A percentile compares a stretch with the other conserved stretches of the same genome.
phyloP scores from a whole-genome alignment of 2,113 vertebrate genomes.

The Limnothrissa miodon region DNA sequence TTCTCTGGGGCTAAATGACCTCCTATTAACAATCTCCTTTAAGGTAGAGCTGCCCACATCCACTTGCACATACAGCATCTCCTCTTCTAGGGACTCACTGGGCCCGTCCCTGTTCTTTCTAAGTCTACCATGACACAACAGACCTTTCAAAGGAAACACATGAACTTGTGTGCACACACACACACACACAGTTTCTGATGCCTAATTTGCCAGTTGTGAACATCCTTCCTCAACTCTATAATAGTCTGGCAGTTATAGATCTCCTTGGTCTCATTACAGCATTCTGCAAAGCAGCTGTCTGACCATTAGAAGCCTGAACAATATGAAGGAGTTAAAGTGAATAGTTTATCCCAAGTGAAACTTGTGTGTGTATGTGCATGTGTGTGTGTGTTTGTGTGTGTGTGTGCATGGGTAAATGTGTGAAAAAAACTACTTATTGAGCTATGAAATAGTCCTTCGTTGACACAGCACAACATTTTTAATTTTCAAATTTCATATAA shows the following conservation, averaged over 20 bases:
- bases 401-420: neutral
- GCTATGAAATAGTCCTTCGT: neutral
- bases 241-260: neutral
- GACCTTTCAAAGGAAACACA: slow-evolving; percentile 8
- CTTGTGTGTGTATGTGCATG: too few species aligned
- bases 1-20: slow-evolving; percentile 54
- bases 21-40: slow-evolving; percentile 58
- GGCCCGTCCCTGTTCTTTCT: neutral
- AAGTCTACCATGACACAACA: neutral
- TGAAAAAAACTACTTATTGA: neutral
- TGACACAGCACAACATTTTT: neutral
- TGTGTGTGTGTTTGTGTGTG: too few species aligned
- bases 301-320: neutral
- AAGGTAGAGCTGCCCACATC: slow-evolving; percentile 50
- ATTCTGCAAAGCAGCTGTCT: neutral
- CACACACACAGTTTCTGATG: neutral
- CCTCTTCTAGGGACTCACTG: neutral
- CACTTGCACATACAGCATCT: slow-evolving; percentile 18
- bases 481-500: slow-evolving; percentile 17
- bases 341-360: neutral
- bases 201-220: neutral
- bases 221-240: neutral
- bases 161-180: slow-evolving; percentile 37
- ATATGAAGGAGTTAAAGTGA: neutral
- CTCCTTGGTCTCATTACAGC: neutral